Base-by-base conservation (phyloP, 1,140 invertebrate species). In the Bombus terrestris region DNA sequence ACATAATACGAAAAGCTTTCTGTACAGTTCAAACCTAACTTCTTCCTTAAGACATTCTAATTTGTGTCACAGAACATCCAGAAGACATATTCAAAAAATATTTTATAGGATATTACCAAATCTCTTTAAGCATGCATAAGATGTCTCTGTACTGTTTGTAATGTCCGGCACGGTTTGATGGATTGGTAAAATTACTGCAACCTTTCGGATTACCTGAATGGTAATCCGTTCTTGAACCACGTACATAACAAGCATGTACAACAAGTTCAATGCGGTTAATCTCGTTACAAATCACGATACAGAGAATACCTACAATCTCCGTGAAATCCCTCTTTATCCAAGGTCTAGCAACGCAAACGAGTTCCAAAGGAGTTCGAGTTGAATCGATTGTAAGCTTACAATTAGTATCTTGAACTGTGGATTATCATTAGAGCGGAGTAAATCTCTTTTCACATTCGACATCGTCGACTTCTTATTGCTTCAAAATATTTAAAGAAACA, bases 221-320 rank as follows among this genome's bases (percentile, higher is more conserved):
- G 39, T 72, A 72, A 72, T 72, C 41, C 15, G 15, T n/a, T 25
- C 22, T 35, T 15, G 9, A 32, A 28, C 28, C 25, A 22, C 25
- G 28, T 59, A 53, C 47, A 22, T 53, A 53, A 53, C 47, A 22
- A 53, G 47, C 47, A 53, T 18, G 35, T 32, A 32, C 10, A 39
- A 47, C n/a, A 18, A 57, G 66, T 78, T 32, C 62, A n/a, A 68
- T 28, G 8, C 39, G 25, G 12, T 18, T 83, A 83, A 83, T 83
- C 35, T 53, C 64, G 76, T 83, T 83, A 83, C 47, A 57, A 35
- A 39, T 78, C 18, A n/a, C 15, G 15, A n/a, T 78, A 12, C 6
- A 25, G 39, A 39, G 81, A 83, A 83, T 71, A 83, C 82, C 47
- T 78, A 83, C 82, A 83, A 83, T 18, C 74, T 43, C 62, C 64